A percentile compares a stretch with the other conserved stretches of the same genome.
Conservation (phyloP, 2,113 vertebrate genomes). For the Misgurnus mizolepis region DNA sequence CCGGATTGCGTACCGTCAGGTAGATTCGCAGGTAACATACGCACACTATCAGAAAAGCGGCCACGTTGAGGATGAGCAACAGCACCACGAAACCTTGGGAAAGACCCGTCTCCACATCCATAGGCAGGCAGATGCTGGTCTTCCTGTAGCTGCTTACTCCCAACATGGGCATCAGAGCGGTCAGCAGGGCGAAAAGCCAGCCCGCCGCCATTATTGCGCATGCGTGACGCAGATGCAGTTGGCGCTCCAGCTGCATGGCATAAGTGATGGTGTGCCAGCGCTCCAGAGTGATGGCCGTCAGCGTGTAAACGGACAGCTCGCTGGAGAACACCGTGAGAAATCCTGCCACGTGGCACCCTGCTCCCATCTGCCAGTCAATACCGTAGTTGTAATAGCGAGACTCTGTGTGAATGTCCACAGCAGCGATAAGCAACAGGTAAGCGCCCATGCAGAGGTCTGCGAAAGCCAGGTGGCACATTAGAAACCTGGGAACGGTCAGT, state of each 20-base stretch:
- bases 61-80: constrained; percentile 87
- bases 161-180: constrained; percentile 84
- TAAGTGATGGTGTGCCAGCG: constrained; percentile 97
- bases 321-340: constrained; percentile 96
- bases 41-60: constrained; percentile 88
- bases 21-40: constrained; percentile 92
- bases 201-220: constrained; percentile 81
- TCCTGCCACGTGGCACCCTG: constrained; percentile 85
- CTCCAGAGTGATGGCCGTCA: constrained; percentile 91
- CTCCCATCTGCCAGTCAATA: constrained; percentile 92
- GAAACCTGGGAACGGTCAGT: constrained; percentile 91
- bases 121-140: constrained; percentile 95
- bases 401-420: constrained; percentile 84
- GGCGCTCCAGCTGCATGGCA: constrained; percentile 88
- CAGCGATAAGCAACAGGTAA: constrained; percentile 89
- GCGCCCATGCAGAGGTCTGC: constrained; percentile 96
- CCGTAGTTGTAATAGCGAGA: constrained; percentile 90
- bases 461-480: constrained; percentile 97
- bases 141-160: constrained; percentile 95
- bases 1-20: constrained; percentile 86
- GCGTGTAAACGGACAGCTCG: constrained; percentile 90
- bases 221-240: constrained; percentile 85
- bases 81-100: constrained; percentile 87
- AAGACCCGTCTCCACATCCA: constrained; percentile 85
- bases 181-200: constrained; percentile 85